These are phyloP conservation scores for Nannoperca obscura DNA, from an alignment of 2,797 vertebrate species.

Conservation along the genomic window DNA sequence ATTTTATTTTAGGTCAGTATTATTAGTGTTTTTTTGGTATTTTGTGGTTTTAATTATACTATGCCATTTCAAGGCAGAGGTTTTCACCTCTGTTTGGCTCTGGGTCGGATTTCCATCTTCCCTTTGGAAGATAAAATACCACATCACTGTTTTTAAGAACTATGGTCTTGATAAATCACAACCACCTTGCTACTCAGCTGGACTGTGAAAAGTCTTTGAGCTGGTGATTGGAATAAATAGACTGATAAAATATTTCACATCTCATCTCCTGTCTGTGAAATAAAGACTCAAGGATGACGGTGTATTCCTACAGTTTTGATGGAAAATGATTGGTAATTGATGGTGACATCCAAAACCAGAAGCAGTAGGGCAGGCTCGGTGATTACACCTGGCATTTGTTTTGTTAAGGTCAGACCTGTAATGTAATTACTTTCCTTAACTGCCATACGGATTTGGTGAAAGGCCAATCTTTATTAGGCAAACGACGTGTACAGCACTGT, in stretches of 20 bases:
- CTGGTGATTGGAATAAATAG: background rate
- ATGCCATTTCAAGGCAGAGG: background rate
- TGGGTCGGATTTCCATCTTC: background rate
- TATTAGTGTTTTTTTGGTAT: background rate
- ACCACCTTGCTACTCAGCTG: conserved; percentile 4
- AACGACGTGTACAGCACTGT: conserved; percentile 41
- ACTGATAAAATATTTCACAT: background rate
- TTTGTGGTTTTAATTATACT: background rate
- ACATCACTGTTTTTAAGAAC: background rate
- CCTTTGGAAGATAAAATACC: background rate
- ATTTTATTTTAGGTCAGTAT: background rate
- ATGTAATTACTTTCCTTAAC: conserved; percentile 53
- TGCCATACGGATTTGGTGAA: conserved; percentile 60
- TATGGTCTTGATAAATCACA: conserved; percentile 5
- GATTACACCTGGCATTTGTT: conserved; percentile 50
- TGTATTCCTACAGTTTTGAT: background rate
- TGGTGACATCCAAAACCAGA: conserved; percentile 18
- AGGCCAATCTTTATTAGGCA: conserved; percentile 59
- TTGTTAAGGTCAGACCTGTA: conserved; percentile 68
- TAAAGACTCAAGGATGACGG: background rate
- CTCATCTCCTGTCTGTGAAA: background rate
- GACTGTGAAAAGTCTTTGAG: background rate
- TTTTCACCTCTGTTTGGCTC: background rate
- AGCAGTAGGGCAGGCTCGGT: conserved; percentile 7
- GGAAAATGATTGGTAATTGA: background rate